Percentiles rank a stretch among this genome's conserved stretches.
phyloP scores from a whole-genome alignment of 2,113 vertebrate species.

The Odontesthes bonariensis region DNA sequence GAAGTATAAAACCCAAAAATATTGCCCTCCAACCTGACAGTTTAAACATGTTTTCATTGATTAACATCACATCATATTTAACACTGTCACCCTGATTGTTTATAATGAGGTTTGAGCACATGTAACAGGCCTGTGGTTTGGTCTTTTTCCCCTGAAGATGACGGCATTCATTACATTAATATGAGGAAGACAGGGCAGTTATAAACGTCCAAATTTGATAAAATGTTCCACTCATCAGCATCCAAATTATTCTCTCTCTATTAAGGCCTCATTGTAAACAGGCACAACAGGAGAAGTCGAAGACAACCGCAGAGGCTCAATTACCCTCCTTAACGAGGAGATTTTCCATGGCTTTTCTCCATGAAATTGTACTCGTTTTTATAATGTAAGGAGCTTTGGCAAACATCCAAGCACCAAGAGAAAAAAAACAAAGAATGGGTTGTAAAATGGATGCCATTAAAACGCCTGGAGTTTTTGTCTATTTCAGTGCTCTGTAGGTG shows the following conservation, averaged over 20 bases:
- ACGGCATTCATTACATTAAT: conserved; percentile 47
- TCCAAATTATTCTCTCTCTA: conserved; percentile 40
- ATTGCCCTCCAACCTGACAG: background rate
- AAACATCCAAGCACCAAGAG: conserved; percentile 3
- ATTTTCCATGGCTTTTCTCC: conserved; percentile 59
- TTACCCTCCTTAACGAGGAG: conserved; percentile 58
- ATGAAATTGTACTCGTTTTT: conserved; percentile 43
- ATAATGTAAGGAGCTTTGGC: conserved; percentile 47
- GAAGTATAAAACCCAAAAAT: background rate
- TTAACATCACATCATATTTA: background rate
- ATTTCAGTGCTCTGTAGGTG: background rate
- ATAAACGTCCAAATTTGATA: conserved; percentile 46
- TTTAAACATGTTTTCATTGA: background rate
- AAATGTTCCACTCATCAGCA: conserved; percentile 65
- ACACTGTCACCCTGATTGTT: background rate
- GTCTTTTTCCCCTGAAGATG: conserved; percentile 23
- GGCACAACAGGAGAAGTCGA: conserved; percentile 54
- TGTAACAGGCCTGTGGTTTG: conserved; percentile 41
- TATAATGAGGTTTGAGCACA: background rate
- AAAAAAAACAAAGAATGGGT: conserved; percentile 32
- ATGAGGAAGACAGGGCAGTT: conserved; percentile 14
- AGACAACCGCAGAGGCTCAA: conserved; percentile 58
- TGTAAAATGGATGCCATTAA: conserved; percentile 58
- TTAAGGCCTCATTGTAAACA: conserved; percentile 61
- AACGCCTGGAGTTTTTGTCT: conserved; percentile 40